phyloP scores from a whole-genome alignment of 2,797 vertebrate species.

The Garrulus glandarius region DNA sequence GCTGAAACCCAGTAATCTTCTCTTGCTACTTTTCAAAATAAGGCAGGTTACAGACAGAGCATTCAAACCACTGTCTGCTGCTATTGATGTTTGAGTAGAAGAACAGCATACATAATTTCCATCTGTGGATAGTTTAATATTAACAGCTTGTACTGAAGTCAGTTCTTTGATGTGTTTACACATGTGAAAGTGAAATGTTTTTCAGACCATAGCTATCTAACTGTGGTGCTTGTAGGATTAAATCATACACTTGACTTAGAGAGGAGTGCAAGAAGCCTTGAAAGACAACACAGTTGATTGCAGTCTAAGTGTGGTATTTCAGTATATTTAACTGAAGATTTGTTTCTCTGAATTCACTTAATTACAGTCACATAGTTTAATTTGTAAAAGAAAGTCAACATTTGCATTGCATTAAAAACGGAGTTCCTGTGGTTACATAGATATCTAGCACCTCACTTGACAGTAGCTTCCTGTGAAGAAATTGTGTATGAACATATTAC shows the following conservation, averaged over 20 bases:
- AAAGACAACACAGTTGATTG: conserved; percentile 51
- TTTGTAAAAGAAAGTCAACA: conserved; percentile 51
- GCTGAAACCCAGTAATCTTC: conserved; percentile 3
- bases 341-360: conserved; percentile 50
- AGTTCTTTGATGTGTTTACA: conserved; percentile 42
- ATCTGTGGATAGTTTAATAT: conserved; percentile 29
- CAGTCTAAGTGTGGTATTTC: conserved; percentile 41
- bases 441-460: conserved; percentile 8
- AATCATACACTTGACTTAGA: conserved; percentile 40
- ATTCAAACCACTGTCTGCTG: conserved; percentile 10
- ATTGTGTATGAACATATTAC: not conserved
- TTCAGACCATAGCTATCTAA: conserved; percentile 35
- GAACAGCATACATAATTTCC: not conserved
- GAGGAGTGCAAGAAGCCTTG: not conserved
- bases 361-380: conserved; percentile 47
- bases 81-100: not conserved
- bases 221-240: conserved; percentile 10
- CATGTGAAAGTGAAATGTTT: conserved; percentile 36
- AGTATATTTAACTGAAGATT: conserved; percentile 45
- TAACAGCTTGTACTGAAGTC: conserved; percentile 10
- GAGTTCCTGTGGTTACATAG: conserved; percentile 7
- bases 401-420: conserved; percentile 37
- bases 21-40: conserved; percentile 16
- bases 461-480: conserved; percentile 34
- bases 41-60: not conserved